Percentiles rank a stretch among this genome's conserved stretches.
These are phyloP conservation scores for Epizoanthus scotinus DNA, from an alignment of 92 coral and sea anemone genomes.

Conservation along the genomic window DNA sequence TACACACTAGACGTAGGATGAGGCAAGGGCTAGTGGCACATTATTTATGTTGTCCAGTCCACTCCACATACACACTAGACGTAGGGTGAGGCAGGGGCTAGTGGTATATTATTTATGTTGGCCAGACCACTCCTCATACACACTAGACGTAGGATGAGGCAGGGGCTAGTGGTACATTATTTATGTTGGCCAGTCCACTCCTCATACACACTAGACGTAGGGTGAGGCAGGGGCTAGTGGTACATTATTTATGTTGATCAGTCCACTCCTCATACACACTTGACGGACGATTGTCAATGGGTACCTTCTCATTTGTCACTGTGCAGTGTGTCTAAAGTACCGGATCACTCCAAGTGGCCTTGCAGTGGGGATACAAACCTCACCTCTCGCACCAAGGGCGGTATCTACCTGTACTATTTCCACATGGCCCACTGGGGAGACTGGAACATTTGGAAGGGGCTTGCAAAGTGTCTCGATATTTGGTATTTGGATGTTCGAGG, in stretches of 20 bases:
- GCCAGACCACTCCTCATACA: neutral
- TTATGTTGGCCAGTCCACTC: no score
- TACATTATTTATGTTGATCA: neutral
- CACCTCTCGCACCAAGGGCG: conserved; percentile 23
- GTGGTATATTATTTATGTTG: no score
- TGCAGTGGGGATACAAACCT: conserved; percentile 12
- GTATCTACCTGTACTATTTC: conserved; percentile 33
- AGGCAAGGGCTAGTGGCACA: no score
- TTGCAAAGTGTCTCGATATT: conserved; percentile 35
- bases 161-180: no score
- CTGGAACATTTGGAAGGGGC: conserved; percentile 14
- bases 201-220: neutral
- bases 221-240: no score
- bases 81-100: no score
- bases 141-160: neutral
- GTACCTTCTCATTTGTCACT: neutral
- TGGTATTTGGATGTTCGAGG: conserved; percentile 37
- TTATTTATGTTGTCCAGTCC: no score
- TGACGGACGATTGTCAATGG: neutral
- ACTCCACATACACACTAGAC: neutral
- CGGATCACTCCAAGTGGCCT: conserved; percentile 29
- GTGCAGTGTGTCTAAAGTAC: conserved; percentile 16
- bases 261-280: neutral
- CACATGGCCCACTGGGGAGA: conserved; percentile 38
- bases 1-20: no score